These are phyloP conservation scores for Bembecia ichneumoniformis DNA, from an alignment of 2,888 invertebrate genomes.

Conservation along the genomic window DNA sequence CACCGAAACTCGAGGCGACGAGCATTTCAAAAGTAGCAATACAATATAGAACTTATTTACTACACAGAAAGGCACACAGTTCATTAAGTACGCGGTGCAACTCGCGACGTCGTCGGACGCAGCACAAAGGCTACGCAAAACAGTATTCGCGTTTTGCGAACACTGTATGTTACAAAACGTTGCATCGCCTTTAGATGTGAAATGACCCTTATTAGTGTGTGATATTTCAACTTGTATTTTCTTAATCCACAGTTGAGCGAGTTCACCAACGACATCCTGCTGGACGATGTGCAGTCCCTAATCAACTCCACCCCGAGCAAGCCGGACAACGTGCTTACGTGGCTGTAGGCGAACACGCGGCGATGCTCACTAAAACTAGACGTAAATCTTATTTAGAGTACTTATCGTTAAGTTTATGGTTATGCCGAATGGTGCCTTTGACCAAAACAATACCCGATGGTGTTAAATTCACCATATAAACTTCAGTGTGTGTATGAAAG, in stretches of 20 bases:
- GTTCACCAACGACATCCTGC: constrained; percentile 87
- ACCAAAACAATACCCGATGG: constrained; percentile 17
- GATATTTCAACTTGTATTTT: background rate
- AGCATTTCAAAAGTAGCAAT: too few relatives aligned
- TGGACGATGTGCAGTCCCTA: constrained; percentile 91
- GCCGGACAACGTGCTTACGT: constrained; percentile 88
- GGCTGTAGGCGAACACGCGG: constrained; percentile 75
- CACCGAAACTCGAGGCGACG: too few relatives aligned
- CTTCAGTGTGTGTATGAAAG: constrained; percentile 51
- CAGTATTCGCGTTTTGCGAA: too few relatives aligned
- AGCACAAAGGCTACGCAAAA: too few relatives aligned
- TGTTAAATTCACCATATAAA: constrained; percentile 58
- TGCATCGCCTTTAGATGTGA: too few relatives aligned
- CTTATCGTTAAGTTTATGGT: constrained; percentile 21
- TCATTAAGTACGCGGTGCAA: too few relatives aligned
- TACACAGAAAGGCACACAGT: too few relatives aligned
- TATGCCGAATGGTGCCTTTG: constrained; percentile 15
- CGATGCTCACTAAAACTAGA: constrained; percentile 19
- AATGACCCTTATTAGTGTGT: too few relatives aligned
- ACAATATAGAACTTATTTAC: too few relatives aligned
- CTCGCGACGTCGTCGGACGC: too few relatives aligned
- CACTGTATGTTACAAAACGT: too few relatives aligned
- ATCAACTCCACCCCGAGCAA: constrained; percentile 90
- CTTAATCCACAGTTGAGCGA: constrained; percentile 77
- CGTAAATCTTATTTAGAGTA: constrained; percentile 27